Conservation (phyloP, 2,113 vertebrate species). For the Pteruthius melanotis region DNA sequence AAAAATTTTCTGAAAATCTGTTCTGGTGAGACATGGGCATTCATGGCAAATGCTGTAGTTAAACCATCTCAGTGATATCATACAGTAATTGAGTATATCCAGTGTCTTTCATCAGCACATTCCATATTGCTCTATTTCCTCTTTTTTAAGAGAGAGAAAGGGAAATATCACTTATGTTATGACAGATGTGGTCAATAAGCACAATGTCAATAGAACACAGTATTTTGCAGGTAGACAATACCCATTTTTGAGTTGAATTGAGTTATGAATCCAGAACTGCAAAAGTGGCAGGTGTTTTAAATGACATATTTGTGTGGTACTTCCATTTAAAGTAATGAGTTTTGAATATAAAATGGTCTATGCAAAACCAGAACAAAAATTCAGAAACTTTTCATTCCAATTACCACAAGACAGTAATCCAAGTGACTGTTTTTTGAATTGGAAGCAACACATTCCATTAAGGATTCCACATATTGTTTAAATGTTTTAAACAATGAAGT, state of each 20-base stretch:
- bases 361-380: background rate
- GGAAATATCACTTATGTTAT: background rate
- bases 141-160: background rate
- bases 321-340: background rate
- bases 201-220: background rate
- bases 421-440: background rate
- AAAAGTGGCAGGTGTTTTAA: background rate
- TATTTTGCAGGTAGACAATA: background rate
- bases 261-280: background rate
- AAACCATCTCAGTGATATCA: background rate
- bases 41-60: background rate
- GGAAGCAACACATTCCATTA: background rate
- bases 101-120: background rate
- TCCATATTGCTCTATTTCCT: background rate
- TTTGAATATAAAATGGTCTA: background rate
- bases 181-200: background rate
- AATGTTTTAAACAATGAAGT: slow-evolving; percentile 12
- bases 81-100: background rate
- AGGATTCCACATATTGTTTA: background rate
- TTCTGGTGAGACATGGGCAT: background rate
- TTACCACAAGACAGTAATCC: background rate
- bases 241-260: background rate
- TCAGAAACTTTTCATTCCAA: background rate
- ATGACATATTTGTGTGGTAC: background rate
- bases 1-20: background rate